Evolutionary conservation across 2,113 vertebrate genomes (phyloP), one percentile per base, ranked within the genome.

Genomic region (Petroica traversi): DNA sequence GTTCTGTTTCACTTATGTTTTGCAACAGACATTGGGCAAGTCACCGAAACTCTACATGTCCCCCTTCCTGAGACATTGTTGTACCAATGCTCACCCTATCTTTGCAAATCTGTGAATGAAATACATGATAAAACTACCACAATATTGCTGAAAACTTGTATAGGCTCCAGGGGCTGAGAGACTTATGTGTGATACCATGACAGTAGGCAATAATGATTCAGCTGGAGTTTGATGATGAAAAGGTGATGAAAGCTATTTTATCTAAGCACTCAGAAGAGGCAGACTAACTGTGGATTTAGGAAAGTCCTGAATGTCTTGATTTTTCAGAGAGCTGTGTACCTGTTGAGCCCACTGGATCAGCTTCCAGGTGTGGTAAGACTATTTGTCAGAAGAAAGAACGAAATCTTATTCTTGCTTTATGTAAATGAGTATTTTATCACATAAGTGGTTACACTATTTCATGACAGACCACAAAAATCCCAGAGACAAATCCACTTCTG

Each of bases 161-260:
- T 0, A 51, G 31, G 52, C 81, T 94, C 61, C 59, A 87, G 73
- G 58, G 52, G 41, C 85, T 36, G 16, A 83, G 54, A 26, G 46
- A 66, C 66, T 78, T 48, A 33, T 85, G 49, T 68, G 46, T 76
- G 59, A 61, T 45, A 76, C 12, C 26, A 6, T 25, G 45, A 25
- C 41, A 80, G 69, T 31, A 46, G 29, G 34, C 61, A 59, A 64
- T 34, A 76, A 75, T 80, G 79, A 92, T 84, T 83, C 75, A 73
- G 64, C 46, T 88, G 68, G 43, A 80, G 78, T 48, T 41, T 71
- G 83, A 84, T 22, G 81, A 94, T 96, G 91, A 92, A 86, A 83
- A 93, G 73, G 94, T 88, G 92, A 85, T 83, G 93, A 95, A 93
- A 96, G 75, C n/a, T 71, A 14, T 83, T 88, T 80, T 89, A 92